Evolutionary conservation across 2,888 invertebrate genomes (phyloP), one percentile per base, ranked within the genome.

Genomic region (Drosophila anomalata): DNA sequence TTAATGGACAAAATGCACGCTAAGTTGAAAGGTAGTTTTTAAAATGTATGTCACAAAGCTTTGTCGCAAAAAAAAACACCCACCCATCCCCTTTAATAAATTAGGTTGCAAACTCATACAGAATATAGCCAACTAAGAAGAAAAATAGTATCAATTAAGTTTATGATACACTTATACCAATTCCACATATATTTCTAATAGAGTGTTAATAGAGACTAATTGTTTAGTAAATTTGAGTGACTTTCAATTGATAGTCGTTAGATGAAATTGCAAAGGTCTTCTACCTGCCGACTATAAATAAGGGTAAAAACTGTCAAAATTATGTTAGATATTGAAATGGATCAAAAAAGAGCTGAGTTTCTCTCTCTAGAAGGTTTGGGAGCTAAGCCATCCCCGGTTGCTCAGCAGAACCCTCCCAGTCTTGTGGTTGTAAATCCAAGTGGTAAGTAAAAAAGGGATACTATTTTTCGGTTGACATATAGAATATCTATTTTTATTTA

Each of bases 381-480:
- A 26, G 8, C 14, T 17, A 20, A 11, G 5, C 9, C 39, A 3
- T 2, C 9, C 0, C 41, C 47, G 3, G 4, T 22, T 17, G 20
- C 14, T 20, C 22, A 36, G 2, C 47, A 47, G 2, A 31, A 9
- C 36, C 11, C 52, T 0, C 11, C 52, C 0, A 17, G 9, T 42
- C 26, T 70, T 2, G 22, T 70, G n/a, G 39, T 71, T 11, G 14
- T 71, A 20, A 55, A 52, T n/a, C 24, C 50, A 8, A 71, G 39
- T 56, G 70, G 71, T 61, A 46, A 42, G 20, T 42, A 17, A 11
- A 20, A 20, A 6, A 14, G 33, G 36, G 6, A n/a, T 14, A 41
- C 56, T 22, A 17, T 22, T 2, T 8, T 6, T 0, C 20, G 8
- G 6, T 29, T 2, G 3, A 29, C 9, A 29, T 29, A 9, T 9